Evolutionary conservation across 1,140 invertebrate genomes (phyloP), one percentile per base, ranked within the genome.

Genomic region (Aphaenogaster floridana): DNA sequence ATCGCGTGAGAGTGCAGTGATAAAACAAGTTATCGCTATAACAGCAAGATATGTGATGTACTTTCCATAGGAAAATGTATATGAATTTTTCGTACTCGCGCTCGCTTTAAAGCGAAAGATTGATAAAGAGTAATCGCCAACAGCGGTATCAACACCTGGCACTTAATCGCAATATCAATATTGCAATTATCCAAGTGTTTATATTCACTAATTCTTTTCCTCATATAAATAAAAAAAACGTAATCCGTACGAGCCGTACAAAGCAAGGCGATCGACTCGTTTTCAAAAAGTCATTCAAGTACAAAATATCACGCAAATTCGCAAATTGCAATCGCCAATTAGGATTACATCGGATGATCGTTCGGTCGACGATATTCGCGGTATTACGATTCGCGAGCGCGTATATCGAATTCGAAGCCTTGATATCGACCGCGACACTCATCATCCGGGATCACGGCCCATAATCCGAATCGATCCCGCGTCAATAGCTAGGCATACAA

Each of bases 381-480:
- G 63, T 42, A 68, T 68, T 68, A 68, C 63, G 45, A 52, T 17
- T 39, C 36, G 48, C 63, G 7, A 68, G 48, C 52, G 39, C 77
- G 48, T 36, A 78, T 48, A 63, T 78, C 45, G 61, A 68, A 80
- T 68, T 80, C 63, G 45, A 36, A 52, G 48, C 52, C 69, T 63
- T 84, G 69, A 83, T 45, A 48, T 13, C 66, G 42, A 76, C 54
- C 69, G 42, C 69, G 28, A 59, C 80, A 83, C 54, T 74, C 80
- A 74, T 83, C 80, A 84, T 76, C 80, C 54, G 42, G 69, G 69
- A 84, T 84, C 80, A 84, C 54, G 52, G 5, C 4, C 69, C 71
- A 39, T 83, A 83, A 84, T 84, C 54, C 80, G 68, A 84, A 42
- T 61, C 54, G 57, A 74, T 76, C 42, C 80, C 34, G 42, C 50